phyloP scores from a whole-genome alignment of 2,113 vertebrate genomes.

The Ptilorrhoa leucosticta region DNA sequence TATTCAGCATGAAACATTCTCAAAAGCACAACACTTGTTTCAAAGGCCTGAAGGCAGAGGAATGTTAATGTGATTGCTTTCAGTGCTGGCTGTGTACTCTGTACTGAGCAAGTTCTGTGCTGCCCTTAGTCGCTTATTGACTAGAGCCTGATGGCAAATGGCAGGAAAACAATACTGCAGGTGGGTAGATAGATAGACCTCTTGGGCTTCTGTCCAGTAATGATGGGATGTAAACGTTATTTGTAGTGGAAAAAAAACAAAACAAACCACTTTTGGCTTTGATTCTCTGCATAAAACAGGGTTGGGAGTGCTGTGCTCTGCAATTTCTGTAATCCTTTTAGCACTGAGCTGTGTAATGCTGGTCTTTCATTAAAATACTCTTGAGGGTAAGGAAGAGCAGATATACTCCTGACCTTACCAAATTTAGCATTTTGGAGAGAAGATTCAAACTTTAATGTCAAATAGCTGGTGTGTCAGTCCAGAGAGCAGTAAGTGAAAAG shows the following conservation, averaged over 20 bases:
- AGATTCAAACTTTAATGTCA: slow-evolving; percentile 29
- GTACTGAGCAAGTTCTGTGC: not conserved
- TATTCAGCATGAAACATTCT: not conserved
- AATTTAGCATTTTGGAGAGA: slow-evolving; percentile 21
- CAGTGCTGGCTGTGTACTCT: not conserved
- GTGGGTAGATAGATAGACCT: not conserved
- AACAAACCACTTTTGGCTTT: not conserved
- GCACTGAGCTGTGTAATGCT: slow-evolving; percentile 32
- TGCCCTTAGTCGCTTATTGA: not conserved
- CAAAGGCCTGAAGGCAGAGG: not conserved
- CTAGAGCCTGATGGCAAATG: not conserved
- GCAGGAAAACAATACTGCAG: slow-evolving; percentile 20
- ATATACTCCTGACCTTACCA: slow-evolving; percentile 19
- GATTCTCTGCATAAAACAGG: not conserved
- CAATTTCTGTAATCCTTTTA: slow-evolving; percentile 49
- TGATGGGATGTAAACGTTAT: not conserved
- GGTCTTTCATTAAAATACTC: slow-evolving; percentile 38
- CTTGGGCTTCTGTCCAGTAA: not conserved
- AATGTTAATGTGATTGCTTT: not conserved
- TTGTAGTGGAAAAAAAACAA: not conserved
- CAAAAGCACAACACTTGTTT: not conserved
- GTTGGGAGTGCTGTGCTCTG: not conserved
- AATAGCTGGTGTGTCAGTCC: not conserved
- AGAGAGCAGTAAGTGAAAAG: not conserved
- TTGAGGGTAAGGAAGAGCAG: not conserved